Evolutionary conservation across 2,797 vertebrate genomes (phyloP), one percentile per base, ranked within the genome.

Genomic region (Cirrhinus mrigala): DNA sequence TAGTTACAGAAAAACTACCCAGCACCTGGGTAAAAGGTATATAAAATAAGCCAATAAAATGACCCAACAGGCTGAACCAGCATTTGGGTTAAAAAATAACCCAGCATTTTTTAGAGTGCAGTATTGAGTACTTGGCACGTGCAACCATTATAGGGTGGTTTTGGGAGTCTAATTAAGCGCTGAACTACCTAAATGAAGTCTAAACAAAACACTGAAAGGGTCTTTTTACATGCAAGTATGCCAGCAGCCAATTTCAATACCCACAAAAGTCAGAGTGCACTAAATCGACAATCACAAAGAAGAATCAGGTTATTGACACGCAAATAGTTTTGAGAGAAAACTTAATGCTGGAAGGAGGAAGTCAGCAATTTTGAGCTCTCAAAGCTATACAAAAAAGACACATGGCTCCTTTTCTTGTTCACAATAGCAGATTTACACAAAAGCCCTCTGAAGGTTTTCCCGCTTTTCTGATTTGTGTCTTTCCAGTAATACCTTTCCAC

Each of bases 401-500:
- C 90, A 66, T 6, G 40, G 40, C 40, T 62, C 4, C 14, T 70
- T 18, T 75, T 75, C 46, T 46, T 58, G 12, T 46, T 33, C 37
- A 70, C 37, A 79, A 84, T 48, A 7, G 52, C 8, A 48, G 6
- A 80, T 33, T 37, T 79, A 29, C 64, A 33, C 74, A 46, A 58
- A 71, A 85, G 20, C 14, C 33, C 46, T 37, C 58, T 62, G 54
- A 56, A 60, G 44, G 90, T 92, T 92, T 62, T 82, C 83, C 80
- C 88, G 5, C 82, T 29, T 70, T 89, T 89, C 79, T 64, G 74
- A 77, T 64, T 75, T 90, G 89, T 92, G 69, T 54, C 88, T 89
- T 92, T 91, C 90, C 89, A 92, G 91, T 91, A 92, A 93, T 89
- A 16, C 78, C n/a, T 15, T 74, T 29, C 88, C 91, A 87, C 90